Evolutionary conservation across 2,888 invertebrate species (phyloP), one percentile per base, ranked within the genome.

Genomic region (Macrosoma leucophasiata): DNA sequence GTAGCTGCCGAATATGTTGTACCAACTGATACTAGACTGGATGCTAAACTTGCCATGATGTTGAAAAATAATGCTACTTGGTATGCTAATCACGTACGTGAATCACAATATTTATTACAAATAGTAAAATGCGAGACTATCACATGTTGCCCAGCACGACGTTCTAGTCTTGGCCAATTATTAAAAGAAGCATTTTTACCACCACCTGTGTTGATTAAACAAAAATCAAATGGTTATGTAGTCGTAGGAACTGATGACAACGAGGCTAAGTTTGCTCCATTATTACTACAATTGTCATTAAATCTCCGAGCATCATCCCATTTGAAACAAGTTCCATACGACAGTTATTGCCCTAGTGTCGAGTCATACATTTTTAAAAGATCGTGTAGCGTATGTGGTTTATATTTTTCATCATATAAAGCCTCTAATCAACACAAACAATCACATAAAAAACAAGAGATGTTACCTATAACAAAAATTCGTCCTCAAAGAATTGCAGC

Each of bases 21-120:
- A 29, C 33, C 39, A 21, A 37, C 37, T 27, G 36, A 41, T 18
- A 42, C 26, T 22, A 23, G 20, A 34, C 34, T 34, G 22, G 13
- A 38, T 33, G 13, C 14, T 28, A 11, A 38, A 36, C 35, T 31
- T 30, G 33, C 41, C 33, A 40, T 31, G 20, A 13, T 10, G 30
- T 36, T 40, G 13, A 35, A 39, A 30, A 33, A 25, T 38, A 19
- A 36, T 41, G 85, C 84, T 8, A 41, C 21, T 36, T 43, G 34
- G 33, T 36, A 39, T 24, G 30, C 33, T 33, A 33, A 40, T 37
- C 45, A 39, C 30, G 36, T 44, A 12, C 41, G 41, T 25, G 40
- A 46, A 32, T 38, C 30, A 18, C 41, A 36, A 43, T 40, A 42
- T 32, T 41, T 45, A 26, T 26, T 40, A 23, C 41, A 43, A 43